Evolutionary conservation across 2,888 invertebrate species (phyloP).

Genomic region (Andrena camellia): DNA sequence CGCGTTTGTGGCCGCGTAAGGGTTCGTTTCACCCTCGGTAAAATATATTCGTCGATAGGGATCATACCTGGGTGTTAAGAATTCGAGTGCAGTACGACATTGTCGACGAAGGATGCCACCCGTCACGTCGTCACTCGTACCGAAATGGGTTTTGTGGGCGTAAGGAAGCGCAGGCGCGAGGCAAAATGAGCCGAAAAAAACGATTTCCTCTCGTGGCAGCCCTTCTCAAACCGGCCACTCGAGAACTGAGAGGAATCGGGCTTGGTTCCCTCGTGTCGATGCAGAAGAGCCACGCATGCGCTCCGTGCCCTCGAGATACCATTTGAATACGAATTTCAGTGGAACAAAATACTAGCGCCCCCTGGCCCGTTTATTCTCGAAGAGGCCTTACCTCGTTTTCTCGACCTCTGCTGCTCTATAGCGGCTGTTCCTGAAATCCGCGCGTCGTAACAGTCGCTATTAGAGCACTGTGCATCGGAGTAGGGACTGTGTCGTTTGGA

Average conservation of each 20-base stretch:
- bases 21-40: not conserved
- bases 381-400: not conserved
- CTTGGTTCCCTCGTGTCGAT: constrained; percentile 69
- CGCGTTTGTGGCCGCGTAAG: not conserved
- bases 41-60: constrained; percentile 1
- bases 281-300: constrained; percentile 79
- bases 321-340: constrained; percentile 24
- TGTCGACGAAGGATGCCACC: constrained; percentile 81
- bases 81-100: constrained; percentile 93
- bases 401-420: not conserved
- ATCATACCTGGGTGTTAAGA: constrained; percentile 90
- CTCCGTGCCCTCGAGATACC: not conserved
- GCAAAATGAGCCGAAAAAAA: not conserved
- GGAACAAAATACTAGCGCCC: constrained; percentile 35
- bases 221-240: constrained; percentile 85
- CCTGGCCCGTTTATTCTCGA: not conserved
- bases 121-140: constrained; percentile 66
- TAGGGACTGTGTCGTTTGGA: not conserved
- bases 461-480: not conserved
- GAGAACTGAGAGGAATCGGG: constrained; percentile 80
- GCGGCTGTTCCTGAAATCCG: not conserved
- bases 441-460: not conserved
- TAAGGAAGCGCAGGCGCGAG: constrained; percentile 55
- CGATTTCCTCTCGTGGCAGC: constrained; percentile 79
- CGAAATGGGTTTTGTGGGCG: constrained; percentile 45